Conservation (phyloP, 2,113 vertebrate species). For the Nerophis lumbriciformis region DNA sequence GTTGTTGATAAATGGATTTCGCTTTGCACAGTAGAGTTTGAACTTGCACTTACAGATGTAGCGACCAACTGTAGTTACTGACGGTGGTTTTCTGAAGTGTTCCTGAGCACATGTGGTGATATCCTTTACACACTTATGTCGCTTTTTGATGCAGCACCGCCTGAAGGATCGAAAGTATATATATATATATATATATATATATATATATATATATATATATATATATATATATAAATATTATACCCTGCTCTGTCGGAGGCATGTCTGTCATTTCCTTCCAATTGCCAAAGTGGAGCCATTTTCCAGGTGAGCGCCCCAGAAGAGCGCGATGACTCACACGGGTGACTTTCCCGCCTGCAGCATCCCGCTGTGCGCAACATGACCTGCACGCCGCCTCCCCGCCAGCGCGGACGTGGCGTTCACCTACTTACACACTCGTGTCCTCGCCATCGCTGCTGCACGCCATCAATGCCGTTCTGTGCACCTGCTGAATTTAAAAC, state of each 20-base stretch:
- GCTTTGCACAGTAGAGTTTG: too few relatives aligned
- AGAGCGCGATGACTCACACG: conserved; percentile 31
- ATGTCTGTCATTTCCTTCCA: neutral
- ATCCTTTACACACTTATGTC: too few relatives aligned
- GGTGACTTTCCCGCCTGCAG: conserved; percentile 18
- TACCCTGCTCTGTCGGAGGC: neutral
- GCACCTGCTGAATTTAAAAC: conserved; percentile 49
- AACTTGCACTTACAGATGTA: too few relatives aligned
- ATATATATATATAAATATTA: neutral
- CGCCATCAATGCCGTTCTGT: neutral
- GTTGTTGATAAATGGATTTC: too few relatives aligned
- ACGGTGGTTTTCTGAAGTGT: too few relatives aligned
- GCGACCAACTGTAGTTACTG: too few relatives aligned
- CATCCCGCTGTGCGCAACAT: conserved; percentile 18
- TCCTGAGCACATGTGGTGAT: too few relatives aligned
- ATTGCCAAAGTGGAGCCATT: conserved; percentile 23
- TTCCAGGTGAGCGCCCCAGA: conserved; percentile 36
- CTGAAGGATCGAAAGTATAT: too few relatives aligned
- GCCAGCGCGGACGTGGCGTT: conserved; percentile 7
- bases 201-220: too few relatives aligned
- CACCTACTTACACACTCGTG: conserved; percentile 13
- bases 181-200: too few relatives aligned
- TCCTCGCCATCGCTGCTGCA: conserved; percentile 8
- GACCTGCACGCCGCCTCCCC: conserved; percentile 16
- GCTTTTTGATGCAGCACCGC: too few relatives aligned